phyloP scores from a whole-genome alignment of 2,113 vertebrate genomes.

The Epinephelus cyanopodus region DNA sequence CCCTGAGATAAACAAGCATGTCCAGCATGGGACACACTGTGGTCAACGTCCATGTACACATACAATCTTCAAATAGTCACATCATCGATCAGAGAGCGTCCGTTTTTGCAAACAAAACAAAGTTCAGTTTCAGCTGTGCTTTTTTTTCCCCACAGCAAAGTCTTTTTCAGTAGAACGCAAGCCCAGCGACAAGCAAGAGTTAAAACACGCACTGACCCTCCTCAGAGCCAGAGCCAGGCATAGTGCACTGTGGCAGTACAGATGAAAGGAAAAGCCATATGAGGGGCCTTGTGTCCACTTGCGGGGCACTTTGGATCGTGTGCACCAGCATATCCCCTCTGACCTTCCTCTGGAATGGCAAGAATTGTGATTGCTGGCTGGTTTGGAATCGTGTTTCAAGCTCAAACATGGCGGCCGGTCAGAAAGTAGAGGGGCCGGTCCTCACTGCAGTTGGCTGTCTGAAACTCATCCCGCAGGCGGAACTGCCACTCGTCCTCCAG shows the following conservation, averaged over 20 bases:
- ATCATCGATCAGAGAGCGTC: conserved; percentile 39
- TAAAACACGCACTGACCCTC: conserved; percentile 1
- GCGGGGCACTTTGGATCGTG: conserved; percentile 12
- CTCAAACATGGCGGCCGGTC: conserved; percentile 94
- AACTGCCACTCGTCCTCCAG: conserved; percentile 99
- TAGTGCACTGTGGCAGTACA: conserved; percentile 36
- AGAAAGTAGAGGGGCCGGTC: conserved; percentile 97
- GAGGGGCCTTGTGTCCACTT: conserved; percentile 17
- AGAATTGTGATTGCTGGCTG: conserved; percentile 33
- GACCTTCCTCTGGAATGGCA: conserved; percentile 16
- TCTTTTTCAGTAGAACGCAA: conserved; percentile 46
- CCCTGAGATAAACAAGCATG: conserved; percentile 82
- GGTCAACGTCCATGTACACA: conserved; percentile 54
- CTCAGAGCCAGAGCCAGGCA: conserved; percentile 46
- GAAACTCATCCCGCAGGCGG: conserved; percentile 96
- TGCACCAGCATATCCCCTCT: conserved; percentile 4
- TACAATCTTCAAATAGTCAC: conserved; percentile 70
- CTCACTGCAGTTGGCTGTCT: conserved; percentile 96
- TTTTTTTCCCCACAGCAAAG: conserved; percentile 25
- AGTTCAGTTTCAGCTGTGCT: conserved; percentile 34
- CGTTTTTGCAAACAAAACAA: conserved; percentile 40
- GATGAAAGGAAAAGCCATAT: conserved; percentile 13
- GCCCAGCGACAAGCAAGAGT: conserved; percentile 29
- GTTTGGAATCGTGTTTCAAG: conserved; percentile 5
- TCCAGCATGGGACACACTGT: conserved; percentile 54